Base-by-base conservation (phyloP, 2,888 invertebrate genomes). In the Dilophus febrilis region DNA sequence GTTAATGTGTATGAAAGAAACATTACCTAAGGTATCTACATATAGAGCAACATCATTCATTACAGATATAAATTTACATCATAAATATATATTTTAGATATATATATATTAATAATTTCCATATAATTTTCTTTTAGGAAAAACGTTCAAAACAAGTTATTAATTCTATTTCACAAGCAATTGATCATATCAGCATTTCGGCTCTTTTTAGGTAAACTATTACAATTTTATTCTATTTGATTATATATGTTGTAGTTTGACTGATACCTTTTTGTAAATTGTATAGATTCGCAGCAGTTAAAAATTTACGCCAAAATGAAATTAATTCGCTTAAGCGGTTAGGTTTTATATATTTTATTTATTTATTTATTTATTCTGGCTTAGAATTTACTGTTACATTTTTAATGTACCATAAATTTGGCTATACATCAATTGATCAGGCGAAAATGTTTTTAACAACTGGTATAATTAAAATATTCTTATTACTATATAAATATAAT, bases 321-420 rank as follows among this genome's bases (percentile, higher is more conserved):
- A 65, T 73, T 45, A 59, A 64, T 48, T 70, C 74, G 46, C 59
- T 88, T 38, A 71, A 71, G 42, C 70, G 65, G 41, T 61, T 88
- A 47, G 87, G 88, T 39, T 54, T 73, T 37, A 74, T 82, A 34
- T 87, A 87, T 59, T 97, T 97, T 59, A 62, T 90, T 10, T 97
- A 92, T 64, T 67, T 95, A 46, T 90, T 95, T 56, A 68, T 92
- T 44, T 95, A 92, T 61, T 94, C 95, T 40, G 97, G 95, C 3
- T 67, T 98, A 42, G 97, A 98, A 64, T 98, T 95, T 58, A 97
- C 97, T 0, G 67, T 98, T 28, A 92, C 95, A 40, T 98, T 98
- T 66, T 69, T 97, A 36, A 92, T 92, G 40, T 94, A 94, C 65
- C 80, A 88, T 52, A 73, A 82, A 30, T 94, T 95, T 59, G 71